Evolutionary conservation across 1,140 invertebrate genomes (phyloP).

Genomic region (Penaeus japonicus): DNA sequence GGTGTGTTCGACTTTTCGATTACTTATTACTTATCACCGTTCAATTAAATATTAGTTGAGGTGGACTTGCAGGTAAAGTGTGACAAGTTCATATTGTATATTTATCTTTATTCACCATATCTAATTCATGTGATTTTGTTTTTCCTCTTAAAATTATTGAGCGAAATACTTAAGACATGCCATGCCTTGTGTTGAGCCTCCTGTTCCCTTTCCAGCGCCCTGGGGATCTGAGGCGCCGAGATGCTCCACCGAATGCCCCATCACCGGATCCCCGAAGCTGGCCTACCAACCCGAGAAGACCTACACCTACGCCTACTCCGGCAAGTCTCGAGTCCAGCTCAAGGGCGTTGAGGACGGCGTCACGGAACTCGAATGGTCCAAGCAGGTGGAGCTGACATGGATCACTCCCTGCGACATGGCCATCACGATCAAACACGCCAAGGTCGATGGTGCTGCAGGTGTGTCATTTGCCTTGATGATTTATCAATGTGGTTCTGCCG

Average conservation of each 20-base stretch:
- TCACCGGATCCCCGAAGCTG: conserved; percentile 31
- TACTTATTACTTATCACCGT: no score
- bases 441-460: neutral
- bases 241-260: conserved; percentile 34
- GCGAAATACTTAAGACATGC: no score
- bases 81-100: no score
- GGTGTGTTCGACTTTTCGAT: no score
- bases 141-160: no score
- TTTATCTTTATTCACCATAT: no score
- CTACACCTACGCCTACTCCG: conserved; percentile 33
- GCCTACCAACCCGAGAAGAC: conserved; percentile 20
- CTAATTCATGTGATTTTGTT: no score
- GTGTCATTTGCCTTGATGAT: neutral
- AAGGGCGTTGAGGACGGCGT: conserved; percentile 32
- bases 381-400: conserved; percentile 22
- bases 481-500: no score
- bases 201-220: neutral
- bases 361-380: neutral
- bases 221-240: neutral
- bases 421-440: conserved; percentile 11
- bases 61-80: accelerated
- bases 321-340: conserved; percentile 1
- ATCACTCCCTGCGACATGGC: conserved; percentile 38
- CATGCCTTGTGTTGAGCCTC: no score
- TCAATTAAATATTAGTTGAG: no score